Evolutionary conservation across 2,113 vertebrate species (phyloP), one percentile per base, ranked within the genome.

Genomic region (Prionailurus bengalensis): DNA sequence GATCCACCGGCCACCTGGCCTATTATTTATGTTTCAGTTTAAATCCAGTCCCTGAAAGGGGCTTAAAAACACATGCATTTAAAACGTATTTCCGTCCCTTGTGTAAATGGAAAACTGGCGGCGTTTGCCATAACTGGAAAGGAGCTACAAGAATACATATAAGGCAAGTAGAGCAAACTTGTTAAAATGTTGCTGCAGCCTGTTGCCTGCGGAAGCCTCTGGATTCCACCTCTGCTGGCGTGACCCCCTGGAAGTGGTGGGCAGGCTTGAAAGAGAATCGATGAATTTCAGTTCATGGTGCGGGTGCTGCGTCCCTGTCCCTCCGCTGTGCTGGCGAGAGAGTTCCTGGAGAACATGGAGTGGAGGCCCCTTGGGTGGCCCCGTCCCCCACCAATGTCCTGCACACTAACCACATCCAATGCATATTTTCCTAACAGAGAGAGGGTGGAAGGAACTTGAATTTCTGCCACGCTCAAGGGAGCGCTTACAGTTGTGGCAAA

Each of bases 221-320:
- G 0, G 1, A 53, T n/a, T 48, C 23, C 0, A 3, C 7, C 27
- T 23, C 3, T 0, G 10, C 23, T 7, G 15, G 36, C 4, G 7
- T 14, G 23, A 13, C 25, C 14, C 29, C 79, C 53, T 83, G 81
- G n/a, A 10, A 7, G 14, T 5, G 58, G 21, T 6, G 53, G 11
- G 70, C 17, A 1, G 81, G 33, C 42, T 55, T 79, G 66, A 9
- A 65, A 48, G 51, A 29, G 13, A 39, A 33, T 1, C 1, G 15
- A 21, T 51, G 23, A 31, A 21, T 70, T 36, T 63, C n/a, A 61
- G 63, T 31, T 17, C 76, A 27, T 31, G 6, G 9, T 13, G 48
- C 21, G 10, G 42, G 39, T 39, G 42, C 51, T 39, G 16, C 12
- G 51, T n/a, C 55, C 73, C 5, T 16, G 36, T 39, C 66, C 33